A percentile compares a stretch with the other conserved stretches of the same genome.
phyloP scores from a whole-genome alignment of 2,888 invertebrate species.

The Argynnis bischoffii region DNA sequence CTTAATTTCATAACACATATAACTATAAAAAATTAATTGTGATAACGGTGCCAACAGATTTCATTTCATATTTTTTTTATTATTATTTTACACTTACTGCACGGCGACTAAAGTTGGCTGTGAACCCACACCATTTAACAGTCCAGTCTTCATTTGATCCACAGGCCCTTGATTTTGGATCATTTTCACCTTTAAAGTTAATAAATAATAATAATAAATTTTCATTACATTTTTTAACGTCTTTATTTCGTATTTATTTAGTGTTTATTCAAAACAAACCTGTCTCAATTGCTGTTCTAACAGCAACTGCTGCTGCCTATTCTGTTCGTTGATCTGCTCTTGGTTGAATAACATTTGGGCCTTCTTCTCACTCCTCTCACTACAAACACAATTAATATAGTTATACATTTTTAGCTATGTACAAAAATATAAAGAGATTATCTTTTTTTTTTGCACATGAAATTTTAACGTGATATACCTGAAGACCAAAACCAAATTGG shows the following conservation, averaged over 20 bases:
- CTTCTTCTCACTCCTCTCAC: slow-evolving; percentile 84
- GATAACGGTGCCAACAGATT: too few relatives aligned
- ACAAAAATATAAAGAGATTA: too few relatives aligned
- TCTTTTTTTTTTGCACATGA: neutral
- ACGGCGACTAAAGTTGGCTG: slow-evolving; percentile 59
- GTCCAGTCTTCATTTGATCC: slow-evolving; percentile 64
- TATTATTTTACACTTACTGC: slow-evolving; percentile 63
- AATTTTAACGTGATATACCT: slow-evolving; percentile 11
- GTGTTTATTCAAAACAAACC: slow-evolving; percentile 47
- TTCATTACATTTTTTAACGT: neutral
- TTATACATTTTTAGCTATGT: too few relatives aligned
- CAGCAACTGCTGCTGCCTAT: slow-evolving; percentile 73
- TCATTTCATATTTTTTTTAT: neutral
- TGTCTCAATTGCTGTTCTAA: slow-evolving; percentile 75
- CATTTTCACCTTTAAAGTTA: slow-evolving; percentile 67
- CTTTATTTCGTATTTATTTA: too few relatives aligned
- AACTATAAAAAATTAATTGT: too few relatives aligned
- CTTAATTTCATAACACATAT: too few relatives aligned
- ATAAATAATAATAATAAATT: slow-evolving; percentile 4
- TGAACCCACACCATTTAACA: slow-evolving; percentile 71
- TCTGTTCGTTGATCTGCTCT: slow-evolving; percentile 80
- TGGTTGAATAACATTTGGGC: slow-evolving; percentile 84
- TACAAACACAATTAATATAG: slow-evolving; percentile 46
- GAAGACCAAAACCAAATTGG: slow-evolving; percentile 18
- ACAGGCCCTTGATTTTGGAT: slow-evolving; percentile 73